These are phyloP conservation scores for Clavelina lepadiformis DNA, from an alignment of 23 tunicate species.

Conservation along the genomic window DNA sequence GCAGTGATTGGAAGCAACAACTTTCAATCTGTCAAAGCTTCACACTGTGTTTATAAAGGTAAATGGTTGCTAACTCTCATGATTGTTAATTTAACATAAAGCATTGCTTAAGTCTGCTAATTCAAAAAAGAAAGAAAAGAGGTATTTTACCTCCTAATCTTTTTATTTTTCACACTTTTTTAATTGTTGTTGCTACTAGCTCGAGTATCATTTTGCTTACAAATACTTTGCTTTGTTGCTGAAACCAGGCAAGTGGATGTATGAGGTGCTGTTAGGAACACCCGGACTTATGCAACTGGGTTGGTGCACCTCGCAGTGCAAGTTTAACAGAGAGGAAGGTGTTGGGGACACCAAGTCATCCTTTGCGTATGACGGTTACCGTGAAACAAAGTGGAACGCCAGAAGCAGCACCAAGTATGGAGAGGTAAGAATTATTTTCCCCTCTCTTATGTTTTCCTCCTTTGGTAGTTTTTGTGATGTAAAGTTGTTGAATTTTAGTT, in stretches of 20 bases:
- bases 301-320: conserved; percentile 76
- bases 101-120: too few relatives aligned
- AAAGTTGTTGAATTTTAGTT: too few relatives aligned
- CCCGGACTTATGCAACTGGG: conserved; percentile 90
- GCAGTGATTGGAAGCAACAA: conserved; percentile 80
- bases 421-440: conserved; percentile 50
- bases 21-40: conserved; percentile 90
- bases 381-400: conserved; percentile 85
- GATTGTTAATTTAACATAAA: too few relatives aligned
- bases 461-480: too few relatives aligned
- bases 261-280: conserved; percentile 75
- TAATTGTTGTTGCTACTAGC: too few relatives aligned
- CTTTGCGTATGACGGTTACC: conserved; percentile 87
- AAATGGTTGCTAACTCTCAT: too few relatives aligned
- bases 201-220: too few relatives aligned
- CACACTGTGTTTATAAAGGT: conserved; percentile 94
- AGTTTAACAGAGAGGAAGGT: conserved; percentile 88
- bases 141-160: too few relatives aligned
- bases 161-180: too few relatives aligned
- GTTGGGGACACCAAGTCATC: conserved; percentile 85
- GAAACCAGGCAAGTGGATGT: conserved; percentile 96
- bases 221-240: too few relatives aligned
- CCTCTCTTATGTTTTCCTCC: too few relatives aligned
- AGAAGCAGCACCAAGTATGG: conserved; percentile 78
- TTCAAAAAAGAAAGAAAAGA: too few relatives aligned